Percentiles rank a stretch among this genome's conserved stretches.
These are phyloP conservation scores for Chironomus striatipennis DNA, from an alignment of 1,140 invertebrate species.

Conservation along the genomic window DNA sequence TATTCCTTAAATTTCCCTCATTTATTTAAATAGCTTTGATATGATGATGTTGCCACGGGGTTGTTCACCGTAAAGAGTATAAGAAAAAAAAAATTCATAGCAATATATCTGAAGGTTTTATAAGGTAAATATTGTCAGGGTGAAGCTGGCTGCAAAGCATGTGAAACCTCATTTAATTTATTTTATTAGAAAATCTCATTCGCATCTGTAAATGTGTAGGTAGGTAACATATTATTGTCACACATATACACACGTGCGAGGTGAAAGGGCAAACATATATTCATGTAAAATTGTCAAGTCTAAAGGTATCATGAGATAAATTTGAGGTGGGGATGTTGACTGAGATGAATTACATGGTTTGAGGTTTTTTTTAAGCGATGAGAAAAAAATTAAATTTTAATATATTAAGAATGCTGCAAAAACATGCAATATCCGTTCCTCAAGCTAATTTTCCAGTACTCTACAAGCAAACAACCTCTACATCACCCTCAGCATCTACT, in stretches of 20 bases:
- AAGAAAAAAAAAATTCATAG: neutral
- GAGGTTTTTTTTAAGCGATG: no score
- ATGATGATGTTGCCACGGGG: slow-evolving; percentile 2
- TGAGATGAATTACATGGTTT: neutral
- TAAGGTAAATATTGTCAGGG: slow-evolving; percentile 8
- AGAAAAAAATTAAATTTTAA: no score
- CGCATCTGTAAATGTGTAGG: neutral
- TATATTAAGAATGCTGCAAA: no score
- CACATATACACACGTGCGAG: neutral
- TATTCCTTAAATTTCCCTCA: slow-evolving; percentile 8
- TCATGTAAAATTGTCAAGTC: neutral
- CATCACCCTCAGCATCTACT: neutral
- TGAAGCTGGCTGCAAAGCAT: neutral
- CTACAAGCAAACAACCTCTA: no score
- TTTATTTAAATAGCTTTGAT: slow-evolving; percentile 15
- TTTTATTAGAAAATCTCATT: neutral
- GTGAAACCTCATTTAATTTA: slow-evolving; percentile 14
- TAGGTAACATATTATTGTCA: no score
- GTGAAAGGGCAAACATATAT: neutral
- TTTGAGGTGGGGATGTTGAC: no score
- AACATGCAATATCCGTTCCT: no score
- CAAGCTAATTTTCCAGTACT: no score
- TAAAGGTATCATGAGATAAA: no score
- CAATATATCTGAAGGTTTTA: neutral
- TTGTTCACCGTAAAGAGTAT: neutral